phyloP scores from a whole-genome alignment of 2,797 vertebrate species.

The Catostomus latipinnis region DNA sequence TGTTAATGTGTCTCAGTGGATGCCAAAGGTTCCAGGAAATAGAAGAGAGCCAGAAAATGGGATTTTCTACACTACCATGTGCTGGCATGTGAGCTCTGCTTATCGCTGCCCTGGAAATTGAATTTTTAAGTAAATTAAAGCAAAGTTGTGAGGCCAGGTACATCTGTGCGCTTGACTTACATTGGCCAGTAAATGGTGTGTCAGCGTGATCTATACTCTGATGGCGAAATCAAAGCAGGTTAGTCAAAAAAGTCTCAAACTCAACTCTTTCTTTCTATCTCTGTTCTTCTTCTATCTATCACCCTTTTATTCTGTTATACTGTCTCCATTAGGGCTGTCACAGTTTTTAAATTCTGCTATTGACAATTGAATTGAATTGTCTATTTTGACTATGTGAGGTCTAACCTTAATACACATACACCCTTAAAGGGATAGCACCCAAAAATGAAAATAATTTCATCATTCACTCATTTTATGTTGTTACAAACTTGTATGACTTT shows the following conservation, averaged over 20 bases:
- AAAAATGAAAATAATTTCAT: no score
- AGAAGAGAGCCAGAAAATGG: slow-evolving; percentile 54
- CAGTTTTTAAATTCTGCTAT: no score
- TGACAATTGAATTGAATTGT: no score
- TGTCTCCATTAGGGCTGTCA: background rate
- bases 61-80: slow-evolving; percentile 45
- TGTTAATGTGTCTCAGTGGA: slow-evolving; percentile 61
- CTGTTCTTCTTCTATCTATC: background rate
- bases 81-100: slow-evolving; percentile 22
- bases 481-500: no score
- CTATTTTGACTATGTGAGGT: no score
- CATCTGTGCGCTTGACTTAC: slow-evolving; percentile 47
- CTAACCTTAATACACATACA: no score
- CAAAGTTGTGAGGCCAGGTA: slow-evolving; percentile 46
- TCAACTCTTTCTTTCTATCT: background rate
- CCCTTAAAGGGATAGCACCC: no score
- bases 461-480: no score
- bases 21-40: slow-evolving; percentile 39
- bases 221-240: slow-evolving; percentile 49
- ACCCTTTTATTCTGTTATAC: background rate
- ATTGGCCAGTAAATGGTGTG: slow-evolving; percentile 54
- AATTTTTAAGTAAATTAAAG: slow-evolving; percentile 65
- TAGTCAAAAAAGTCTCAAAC: slow-evolving; percentile 32
- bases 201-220: slow-evolving; percentile 43
- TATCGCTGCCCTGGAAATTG: slow-evolving; percentile 57